Percentiles rank a stretch among this genome's conserved stretches.
phyloP scores from a whole-genome alignment of 2,113 vertebrate genomes.

The Scartelaos histophorus region DNA sequence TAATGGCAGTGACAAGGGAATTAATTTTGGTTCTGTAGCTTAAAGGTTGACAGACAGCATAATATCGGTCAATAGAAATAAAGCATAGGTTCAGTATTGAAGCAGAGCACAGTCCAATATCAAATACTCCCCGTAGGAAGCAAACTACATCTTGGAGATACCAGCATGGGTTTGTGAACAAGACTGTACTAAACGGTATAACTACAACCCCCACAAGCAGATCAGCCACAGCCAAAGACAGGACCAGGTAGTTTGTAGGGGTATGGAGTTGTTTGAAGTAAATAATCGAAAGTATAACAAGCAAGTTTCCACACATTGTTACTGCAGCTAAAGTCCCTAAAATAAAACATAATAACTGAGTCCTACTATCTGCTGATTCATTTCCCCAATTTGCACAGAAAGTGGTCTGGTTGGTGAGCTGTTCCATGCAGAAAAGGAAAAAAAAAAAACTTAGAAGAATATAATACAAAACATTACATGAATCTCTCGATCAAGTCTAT shows the following conservation, averaged over 20 bases:
- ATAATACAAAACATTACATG: not conserved
- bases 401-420: not conserved
- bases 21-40: conserved; percentile 78
- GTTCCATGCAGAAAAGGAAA: not conserved
- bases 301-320: conserved; percentile 32
- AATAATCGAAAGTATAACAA: conserved; percentile 26
- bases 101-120: conserved; percentile 10
- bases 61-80: conserved; percentile 42
- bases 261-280: conserved; percentile 43
- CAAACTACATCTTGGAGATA: conserved; percentile 25
- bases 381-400: not conserved
- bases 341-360: not conserved
- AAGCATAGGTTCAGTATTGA: conserved; percentile 33
- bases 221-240: conserved; percentile 7
- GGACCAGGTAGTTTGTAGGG: conserved; percentile 35
- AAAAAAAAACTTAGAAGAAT: not conserved
- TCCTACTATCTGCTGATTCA: not conserved
- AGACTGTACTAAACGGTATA: not conserved
- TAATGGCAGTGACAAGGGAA: conserved; percentile 49
- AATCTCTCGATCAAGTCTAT: not conserved
- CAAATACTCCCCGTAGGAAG: conserved; percentile 18
- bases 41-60: conserved; percentile 52
- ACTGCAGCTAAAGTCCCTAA: not conserved
- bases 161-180: conserved; percentile 20
- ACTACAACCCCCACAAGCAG: conserved; percentile 1